A percentile compares a stretch with the other conserved stretches of the same genome.
Conservation (phyloP, 1,140 invertebrate species). For the Brachionus paranguensis region DNA sequence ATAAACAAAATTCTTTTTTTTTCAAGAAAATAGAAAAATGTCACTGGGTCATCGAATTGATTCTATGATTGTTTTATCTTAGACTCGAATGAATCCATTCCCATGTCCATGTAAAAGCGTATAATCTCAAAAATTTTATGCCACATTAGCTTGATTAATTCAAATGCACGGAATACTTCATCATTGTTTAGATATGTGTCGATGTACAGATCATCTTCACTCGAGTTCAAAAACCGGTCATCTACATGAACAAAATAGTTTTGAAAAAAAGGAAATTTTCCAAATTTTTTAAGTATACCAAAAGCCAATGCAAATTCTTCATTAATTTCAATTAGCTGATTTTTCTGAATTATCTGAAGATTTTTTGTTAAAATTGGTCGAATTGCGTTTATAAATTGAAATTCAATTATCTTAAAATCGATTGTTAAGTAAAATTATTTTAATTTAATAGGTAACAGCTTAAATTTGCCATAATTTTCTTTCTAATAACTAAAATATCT, state of each 20-base stretch:
- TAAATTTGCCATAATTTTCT: too few relatives aligned
- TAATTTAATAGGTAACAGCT: too few relatives aligned
- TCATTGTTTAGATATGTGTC: slow-evolving; percentile 22
- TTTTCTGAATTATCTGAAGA: slow-evolving; percentile 24
- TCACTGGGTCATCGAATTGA: background rate
- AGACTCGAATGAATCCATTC: slow-evolving; percentile 18
- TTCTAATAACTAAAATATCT: too few relatives aligned
- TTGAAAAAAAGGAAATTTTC: background rate
- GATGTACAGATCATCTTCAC: background rate
- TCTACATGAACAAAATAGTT: background rate
- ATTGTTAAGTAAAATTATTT: background rate
- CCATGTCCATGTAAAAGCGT: background rate
- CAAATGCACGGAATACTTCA: background rate
- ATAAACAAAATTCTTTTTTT: background rate
- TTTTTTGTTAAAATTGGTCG: slow-evolving; percentile 30
- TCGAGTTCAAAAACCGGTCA: background rate
- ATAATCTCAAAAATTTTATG: slow-evolving; percentile 23
- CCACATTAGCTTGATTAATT: slow-evolving; percentile 8
- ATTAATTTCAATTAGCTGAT: slow-evolving; percentile 3
- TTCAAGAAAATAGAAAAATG: background rate
- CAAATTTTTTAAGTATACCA: background rate
- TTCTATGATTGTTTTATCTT: background rate
- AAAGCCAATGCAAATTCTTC: background rate
- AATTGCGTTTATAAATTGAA: slow-evolving; percentile 39
- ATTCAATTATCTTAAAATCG: slow-evolving; percentile 30